Conservation (phyloP, 2,797 vertebrate genomes). For the Malurus leucopterus region DNA sequence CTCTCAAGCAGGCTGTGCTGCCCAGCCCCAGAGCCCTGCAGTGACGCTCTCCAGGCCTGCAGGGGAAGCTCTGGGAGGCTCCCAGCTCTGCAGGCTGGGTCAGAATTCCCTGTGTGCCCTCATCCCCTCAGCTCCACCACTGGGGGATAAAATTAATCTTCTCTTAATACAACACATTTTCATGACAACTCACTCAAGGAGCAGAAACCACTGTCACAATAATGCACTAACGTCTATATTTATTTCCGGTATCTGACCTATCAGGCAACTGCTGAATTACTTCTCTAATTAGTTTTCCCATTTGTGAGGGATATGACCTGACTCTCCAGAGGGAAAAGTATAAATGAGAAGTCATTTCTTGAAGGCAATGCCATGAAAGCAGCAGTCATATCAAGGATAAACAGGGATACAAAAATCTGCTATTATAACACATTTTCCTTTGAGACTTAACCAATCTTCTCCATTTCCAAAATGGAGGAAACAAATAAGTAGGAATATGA, state of each 20-base stretch:
- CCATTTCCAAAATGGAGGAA: neutral
- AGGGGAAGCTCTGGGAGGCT: neutral
- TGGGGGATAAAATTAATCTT: neutral
- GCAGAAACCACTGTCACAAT: neutral
- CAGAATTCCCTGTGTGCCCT: neutral
- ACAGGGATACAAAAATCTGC: neutral
- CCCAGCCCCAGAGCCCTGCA: accelerated
- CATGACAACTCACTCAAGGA: neutral
- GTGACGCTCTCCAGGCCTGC: accelerated
- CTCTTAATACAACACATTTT: neutral
- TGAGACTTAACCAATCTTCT: neutral
- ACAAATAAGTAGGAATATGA: neutral
- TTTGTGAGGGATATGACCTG: conserved; percentile 16
- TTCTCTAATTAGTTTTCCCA: conserved; percentile 46
- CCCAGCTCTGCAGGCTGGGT: neutral
- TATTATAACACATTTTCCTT: conserved; percentile 17
- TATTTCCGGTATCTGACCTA: neutral
- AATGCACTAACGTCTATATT: neutral
- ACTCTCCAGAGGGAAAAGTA: neutral
- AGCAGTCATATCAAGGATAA: neutral
- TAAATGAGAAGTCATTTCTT: conserved; percentile 20
- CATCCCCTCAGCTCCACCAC: neutral
- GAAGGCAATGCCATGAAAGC: neutral
- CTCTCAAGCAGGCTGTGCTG: neutral
- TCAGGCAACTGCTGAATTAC: conserved; percentile 23